Evolutionary conservation across 2,888 invertebrate genomes (phyloP).

Genomic region (Hirtodrosophila confusa): DNA sequence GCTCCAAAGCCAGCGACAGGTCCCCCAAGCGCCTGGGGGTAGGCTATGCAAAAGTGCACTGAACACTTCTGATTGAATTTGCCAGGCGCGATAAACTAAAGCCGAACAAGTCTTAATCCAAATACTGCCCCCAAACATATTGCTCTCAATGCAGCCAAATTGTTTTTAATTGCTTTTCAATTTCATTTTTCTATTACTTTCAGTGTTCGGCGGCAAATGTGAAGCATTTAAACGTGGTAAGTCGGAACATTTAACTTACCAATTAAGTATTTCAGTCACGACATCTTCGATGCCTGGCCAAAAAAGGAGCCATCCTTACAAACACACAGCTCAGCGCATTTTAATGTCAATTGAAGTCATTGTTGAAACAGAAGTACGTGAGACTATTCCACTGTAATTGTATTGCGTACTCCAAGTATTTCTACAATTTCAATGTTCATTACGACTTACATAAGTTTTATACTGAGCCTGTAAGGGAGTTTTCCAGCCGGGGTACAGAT

Average conservation of each 20-base stretch:
- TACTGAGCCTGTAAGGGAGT: not conserved
- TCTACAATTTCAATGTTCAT: constrained; percentile 20
- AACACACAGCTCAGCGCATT: constrained; percentile 29
- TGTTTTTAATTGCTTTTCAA: constrained; percentile 43
- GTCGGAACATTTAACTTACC: constrained; percentile 15
- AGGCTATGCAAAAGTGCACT: constrained; percentile 37
- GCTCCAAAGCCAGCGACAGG: constrained; percentile 1
- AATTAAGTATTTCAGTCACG: constrained; percentile 49
- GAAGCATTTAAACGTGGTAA: constrained; percentile 29
- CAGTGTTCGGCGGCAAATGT: constrained; percentile 19
- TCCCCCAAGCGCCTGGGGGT: constrained; percentile 34
- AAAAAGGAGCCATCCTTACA: constrained; percentile 22
- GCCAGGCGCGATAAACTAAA: constrained; percentile 23
- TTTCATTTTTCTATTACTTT: constrained; percentile 15
- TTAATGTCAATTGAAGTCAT: constrained; percentile 53
- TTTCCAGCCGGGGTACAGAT: no score
- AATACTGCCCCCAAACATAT: constrained; percentile 3
- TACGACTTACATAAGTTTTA: constrained; percentile 8
- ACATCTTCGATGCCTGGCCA: constrained; percentile 26
- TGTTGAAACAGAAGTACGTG: constrained; percentile 51
- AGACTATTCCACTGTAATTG: constrained; percentile 45
- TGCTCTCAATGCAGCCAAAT: not conserved
- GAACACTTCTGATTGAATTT: constrained; percentile 54
- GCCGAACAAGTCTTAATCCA: constrained; percentile 3
- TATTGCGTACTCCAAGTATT: constrained; percentile 12